Conservation (phyloP, 2,113 vertebrate genomes). For the Colossoma macropomum region DNA sequence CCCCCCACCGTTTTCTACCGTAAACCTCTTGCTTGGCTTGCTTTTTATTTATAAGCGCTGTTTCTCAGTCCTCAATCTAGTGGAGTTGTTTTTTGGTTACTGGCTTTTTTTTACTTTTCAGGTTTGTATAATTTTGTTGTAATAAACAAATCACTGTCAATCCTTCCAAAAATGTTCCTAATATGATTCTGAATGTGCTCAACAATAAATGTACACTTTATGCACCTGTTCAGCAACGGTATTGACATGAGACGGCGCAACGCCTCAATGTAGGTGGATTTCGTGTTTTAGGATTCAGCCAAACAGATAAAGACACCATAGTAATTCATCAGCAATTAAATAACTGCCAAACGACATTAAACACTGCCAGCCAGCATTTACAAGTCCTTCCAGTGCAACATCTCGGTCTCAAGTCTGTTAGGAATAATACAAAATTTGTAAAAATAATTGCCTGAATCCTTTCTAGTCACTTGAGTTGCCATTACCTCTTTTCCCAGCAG, state of each 20-base stretch:
- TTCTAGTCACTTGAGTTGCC: background rate
- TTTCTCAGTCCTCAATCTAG: conserved; percentile 83
- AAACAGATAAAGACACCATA: background rate
- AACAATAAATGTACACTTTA: background rate
- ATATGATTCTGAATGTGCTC: background rate
- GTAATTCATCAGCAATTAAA: background rate
- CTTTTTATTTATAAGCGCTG: conserved; percentile 92
- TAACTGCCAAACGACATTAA: background rate
- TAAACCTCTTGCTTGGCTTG: conserved; percentile 86
- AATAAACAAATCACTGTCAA: conserved; percentile 86
- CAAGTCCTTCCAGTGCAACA: background rate
- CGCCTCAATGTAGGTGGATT: background rate
- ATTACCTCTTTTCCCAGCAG: background rate
- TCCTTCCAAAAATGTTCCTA: conserved; percentile 37
- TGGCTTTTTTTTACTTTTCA: conserved; percentile 92
- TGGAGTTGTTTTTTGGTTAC: conserved; percentile 89
- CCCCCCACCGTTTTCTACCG: conserved; percentile 77
- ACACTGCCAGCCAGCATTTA: background rate
- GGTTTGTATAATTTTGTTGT: conserved; percentile 91
- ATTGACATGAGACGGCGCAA: background rate
- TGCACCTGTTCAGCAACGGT: background rate
- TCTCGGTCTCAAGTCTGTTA: background rate
- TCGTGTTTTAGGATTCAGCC: background rate
- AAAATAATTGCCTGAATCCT: background rate
- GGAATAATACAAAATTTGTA: background rate